Percentiles rank a stretch among this genome's conserved stretches.
Conservation (phyloP, 2,888 invertebrate genomes). For the Nasonia oneida region DNA sequence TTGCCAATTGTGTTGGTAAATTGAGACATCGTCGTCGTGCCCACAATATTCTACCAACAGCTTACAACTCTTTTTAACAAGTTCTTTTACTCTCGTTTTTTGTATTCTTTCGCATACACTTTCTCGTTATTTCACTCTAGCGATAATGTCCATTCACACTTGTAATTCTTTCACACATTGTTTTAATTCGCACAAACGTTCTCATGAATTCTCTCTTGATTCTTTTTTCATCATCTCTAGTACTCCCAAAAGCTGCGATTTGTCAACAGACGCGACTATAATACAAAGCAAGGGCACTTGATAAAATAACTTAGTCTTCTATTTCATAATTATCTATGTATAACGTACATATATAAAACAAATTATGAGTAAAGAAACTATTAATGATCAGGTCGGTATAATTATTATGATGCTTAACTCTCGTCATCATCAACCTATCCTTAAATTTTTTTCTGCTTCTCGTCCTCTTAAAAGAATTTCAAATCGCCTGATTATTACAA, state of each 20-base stretch:
- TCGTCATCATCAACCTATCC: constrained; percentile 57
- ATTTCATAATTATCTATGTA: constrained; percentile 79
- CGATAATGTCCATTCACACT: constrained; percentile 60
- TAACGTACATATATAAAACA: constrained; percentile 79
- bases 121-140: constrained; percentile 60
- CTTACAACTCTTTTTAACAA: constrained; percentile 74
- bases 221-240: constrained; percentile 60
- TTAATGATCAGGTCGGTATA: constrained; percentile 75
- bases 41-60: constrained; percentile 73
- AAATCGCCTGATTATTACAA: constrained; percentile 53
- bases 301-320: constrained; percentile 83
- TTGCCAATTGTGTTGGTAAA: constrained; percentile 70
- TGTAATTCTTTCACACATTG: constrained; percentile 54
- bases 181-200: constrained; percentile 61
- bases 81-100: constrained; percentile 60
- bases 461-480: constrained; percentile 53
- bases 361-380: constrained; percentile 77
- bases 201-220: constrained; percentile 58
- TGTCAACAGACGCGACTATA: constrained; percentile 79
- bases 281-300: constrained; percentile 84
- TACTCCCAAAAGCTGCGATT: constrained; percentile 76
- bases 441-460: constrained; percentile 50
- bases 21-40: constrained; percentile 72
- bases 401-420: constrained; percentile 71
- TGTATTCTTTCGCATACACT: constrained; percentile 57